These are phyloP conservation scores for Dryadula phaetusa DNA, from an alignment of 2,888 invertebrate species.

Conservation along the genomic window DNA sequence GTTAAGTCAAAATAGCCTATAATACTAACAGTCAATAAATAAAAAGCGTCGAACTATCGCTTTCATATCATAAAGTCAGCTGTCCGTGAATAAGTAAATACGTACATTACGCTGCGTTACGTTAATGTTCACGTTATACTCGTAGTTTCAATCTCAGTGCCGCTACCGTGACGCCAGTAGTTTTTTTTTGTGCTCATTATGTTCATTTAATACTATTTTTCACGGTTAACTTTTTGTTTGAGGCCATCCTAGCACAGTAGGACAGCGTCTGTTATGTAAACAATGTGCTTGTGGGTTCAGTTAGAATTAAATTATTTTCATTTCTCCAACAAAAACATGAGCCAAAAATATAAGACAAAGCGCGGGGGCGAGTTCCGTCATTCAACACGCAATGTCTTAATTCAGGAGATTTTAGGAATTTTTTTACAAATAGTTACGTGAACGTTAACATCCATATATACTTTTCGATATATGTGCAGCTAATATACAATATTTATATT, in stretches of 20 bases:
- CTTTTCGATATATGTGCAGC: too few relatives aligned
- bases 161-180: conserved; percentile 60
- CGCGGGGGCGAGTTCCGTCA: too few relatives aligned
- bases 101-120: conserved; percentile 36
- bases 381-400: too few relatives aligned
- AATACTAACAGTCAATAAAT: conserved; percentile 13
- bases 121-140: conserved; percentile 30
- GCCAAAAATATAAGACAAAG: neutral
- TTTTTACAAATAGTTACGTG: too few relatives aligned
- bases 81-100: conserved; percentile 45
- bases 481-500: too few relatives aligned
- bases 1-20: neutral
- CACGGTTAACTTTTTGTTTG: conserved; percentile 3
- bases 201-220: conserved; percentile 15
- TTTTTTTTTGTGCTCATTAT: conserved; percentile 34
- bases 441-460: too few relatives aligned
- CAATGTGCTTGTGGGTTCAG: neutral
- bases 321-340: too few relatives aligned
- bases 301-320: neutral
- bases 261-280: neutral
- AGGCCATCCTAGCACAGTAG: neutral
- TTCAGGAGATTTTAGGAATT: too few relatives aligned
- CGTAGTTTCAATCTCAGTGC: conserved; percentile 62
- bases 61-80: conserved; percentile 42
- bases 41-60: conserved; percentile 47